Evolutionary conservation across 2,888 invertebrate genomes (phyloP).

Genomic region (Tachystola acroxantha): DNA sequence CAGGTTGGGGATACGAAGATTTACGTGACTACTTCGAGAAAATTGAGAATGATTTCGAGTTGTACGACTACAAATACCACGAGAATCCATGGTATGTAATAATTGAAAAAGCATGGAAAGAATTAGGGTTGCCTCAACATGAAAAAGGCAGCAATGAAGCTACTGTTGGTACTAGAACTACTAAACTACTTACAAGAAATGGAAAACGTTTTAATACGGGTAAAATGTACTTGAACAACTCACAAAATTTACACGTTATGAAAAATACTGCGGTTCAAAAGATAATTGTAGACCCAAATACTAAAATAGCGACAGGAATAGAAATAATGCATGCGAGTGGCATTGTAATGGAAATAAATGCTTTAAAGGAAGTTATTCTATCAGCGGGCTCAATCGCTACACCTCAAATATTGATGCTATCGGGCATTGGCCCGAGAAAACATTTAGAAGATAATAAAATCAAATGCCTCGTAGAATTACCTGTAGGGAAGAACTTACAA

Average conservation of each 20-base stretch:
- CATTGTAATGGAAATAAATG: constrained; percentile 35
- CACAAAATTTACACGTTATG: constrained; percentile 46
- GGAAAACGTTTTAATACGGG: constrained; percentile 71
- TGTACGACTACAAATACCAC: constrained; percentile 12
- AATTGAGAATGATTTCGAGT: constrained; percentile 45
- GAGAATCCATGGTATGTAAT: constrained; percentile 32
- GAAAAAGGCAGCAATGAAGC: constrained; percentile 35
- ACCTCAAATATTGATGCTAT: constrained; percentile 70
- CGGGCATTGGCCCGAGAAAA: constrained; percentile 65
- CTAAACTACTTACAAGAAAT: constrained; percentile 57
- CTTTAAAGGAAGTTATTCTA: constrained; percentile 65
- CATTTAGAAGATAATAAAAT: constrained; percentile 49
- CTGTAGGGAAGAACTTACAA: constrained; percentile 71
- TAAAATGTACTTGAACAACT: constrained; percentile 54
- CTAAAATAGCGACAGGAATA: constrained; percentile 54
- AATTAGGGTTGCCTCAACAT: constrained; percentile 41
- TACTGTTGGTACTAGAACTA: constrained; percentile 61
- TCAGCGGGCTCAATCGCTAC: constrained; percentile 69
- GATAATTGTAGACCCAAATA: constrained; percentile 62
- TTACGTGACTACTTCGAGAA: constrained; percentile 59
- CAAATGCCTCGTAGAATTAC: constrained; percentile 42
- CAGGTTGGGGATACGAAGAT: constrained; percentile 73
- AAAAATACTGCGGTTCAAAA: constrained; percentile 70
- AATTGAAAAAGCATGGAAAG: constrained; percentile 46
- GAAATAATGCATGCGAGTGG: constrained; percentile 45